phyloP scores from a whole-genome alignment of 2,113 vertebrate genomes.

The Urocynchramus pylzowi region DNA sequence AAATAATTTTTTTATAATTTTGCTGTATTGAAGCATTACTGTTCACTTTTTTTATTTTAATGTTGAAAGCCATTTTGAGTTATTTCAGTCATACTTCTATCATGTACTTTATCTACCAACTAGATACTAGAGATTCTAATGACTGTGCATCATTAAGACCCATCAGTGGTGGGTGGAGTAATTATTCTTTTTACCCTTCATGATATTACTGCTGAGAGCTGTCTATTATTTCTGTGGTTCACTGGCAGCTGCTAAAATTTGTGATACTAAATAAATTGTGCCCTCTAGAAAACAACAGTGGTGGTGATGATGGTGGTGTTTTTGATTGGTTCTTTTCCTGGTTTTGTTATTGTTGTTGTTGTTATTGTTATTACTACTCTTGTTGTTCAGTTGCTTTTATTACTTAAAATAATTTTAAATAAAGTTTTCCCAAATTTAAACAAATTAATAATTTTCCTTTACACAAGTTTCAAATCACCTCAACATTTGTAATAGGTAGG shows the following conservation, averaged over 20 bases:
- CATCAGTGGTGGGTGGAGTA: not conserved
- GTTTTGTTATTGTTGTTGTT: not conserved
- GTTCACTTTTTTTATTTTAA: not conserved
- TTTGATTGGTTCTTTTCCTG: accelerated
- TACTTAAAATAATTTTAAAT: not conserved
- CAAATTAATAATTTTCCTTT: not conserved
- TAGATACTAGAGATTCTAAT: not conserved
- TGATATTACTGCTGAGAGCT: not conserved
- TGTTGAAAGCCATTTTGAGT: not conserved
- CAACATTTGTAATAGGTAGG: not conserved
- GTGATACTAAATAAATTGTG: not conserved
- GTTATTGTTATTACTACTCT: not conserved
- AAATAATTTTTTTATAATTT: not conserved
- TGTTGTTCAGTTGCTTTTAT: not conserved
- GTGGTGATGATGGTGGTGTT: accelerated
- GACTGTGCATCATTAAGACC: not conserved
- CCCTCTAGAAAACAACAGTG: not conserved
- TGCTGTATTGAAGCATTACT: not conserved
- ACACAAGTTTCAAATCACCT: not conserved
- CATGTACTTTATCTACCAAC: not conserved
- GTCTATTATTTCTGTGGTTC: not conserved
- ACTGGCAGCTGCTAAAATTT: not conserved
- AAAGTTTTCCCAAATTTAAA: not conserved
- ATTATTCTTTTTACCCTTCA: not conserved
- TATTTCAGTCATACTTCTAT: not conserved